Conservation (phyloP, 1,140 invertebrate species). For the Ctenoplectra terminalis region DNA sequence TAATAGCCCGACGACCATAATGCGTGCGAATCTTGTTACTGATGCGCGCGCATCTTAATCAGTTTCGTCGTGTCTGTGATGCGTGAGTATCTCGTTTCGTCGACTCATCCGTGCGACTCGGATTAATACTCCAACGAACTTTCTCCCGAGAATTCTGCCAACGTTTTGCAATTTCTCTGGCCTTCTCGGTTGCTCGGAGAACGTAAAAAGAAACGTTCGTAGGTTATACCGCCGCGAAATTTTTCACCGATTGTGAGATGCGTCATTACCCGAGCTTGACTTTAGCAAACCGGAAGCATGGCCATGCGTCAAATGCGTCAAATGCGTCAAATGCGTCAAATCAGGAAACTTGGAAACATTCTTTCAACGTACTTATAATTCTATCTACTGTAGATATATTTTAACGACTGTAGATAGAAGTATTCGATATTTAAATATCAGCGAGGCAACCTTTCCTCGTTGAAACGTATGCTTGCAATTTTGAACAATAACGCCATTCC, state of each 20-base stretch:
- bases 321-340: too few relatives aligned
- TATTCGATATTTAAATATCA: too few relatives aligned
- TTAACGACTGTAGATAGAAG: neutral
- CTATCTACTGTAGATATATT: neutral
- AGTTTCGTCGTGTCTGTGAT: neutral
- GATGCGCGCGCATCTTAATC: neutral
- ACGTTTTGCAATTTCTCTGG: neutral
- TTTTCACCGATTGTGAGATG: neutral
- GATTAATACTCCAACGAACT: neutral
- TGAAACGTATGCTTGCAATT: neutral
- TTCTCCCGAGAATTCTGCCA: neutral
- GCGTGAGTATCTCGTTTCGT: neutral
- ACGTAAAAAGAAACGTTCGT: conserved; percentile 9
- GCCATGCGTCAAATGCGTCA: neutral
- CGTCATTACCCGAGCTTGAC: neutral
- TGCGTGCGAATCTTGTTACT: neutral
- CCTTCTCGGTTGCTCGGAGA: neutral
- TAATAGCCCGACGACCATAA: neutral
- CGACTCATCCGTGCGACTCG: neutral
- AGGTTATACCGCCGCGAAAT: neutral
- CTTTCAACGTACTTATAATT: neutral
- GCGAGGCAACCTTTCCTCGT: neutral
- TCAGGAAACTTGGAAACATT: too few relatives aligned
- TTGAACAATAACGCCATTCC: neutral
- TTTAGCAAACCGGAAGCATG: neutral